A percentile compares a stretch with the other conserved stretches of the same genome.
Conservation (phyloP, 2,888 invertebrate species). For the Melanostoma mellinum region DNA sequence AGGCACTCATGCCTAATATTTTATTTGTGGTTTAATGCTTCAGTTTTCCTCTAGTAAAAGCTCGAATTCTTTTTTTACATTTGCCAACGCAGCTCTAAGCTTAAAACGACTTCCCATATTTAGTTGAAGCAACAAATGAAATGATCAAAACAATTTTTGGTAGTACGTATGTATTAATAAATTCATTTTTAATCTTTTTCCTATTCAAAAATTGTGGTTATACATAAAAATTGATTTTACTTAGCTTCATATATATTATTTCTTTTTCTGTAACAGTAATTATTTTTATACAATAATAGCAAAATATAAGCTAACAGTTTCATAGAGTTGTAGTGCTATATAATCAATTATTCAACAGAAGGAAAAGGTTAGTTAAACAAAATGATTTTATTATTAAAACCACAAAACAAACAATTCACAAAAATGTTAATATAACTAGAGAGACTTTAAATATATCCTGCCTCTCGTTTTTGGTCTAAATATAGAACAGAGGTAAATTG, state of each 20-base stretch:
- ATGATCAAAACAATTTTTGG: not conserved
- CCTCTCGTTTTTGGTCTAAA: conserved; percentile 46
- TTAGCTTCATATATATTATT: conserved; percentile 19
- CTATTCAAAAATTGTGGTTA: conserved; percentile 51
- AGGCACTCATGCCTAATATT: too few species aligned
- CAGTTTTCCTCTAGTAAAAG: too few species aligned
- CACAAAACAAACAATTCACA: conserved; percentile 3
- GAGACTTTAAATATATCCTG: not conserved
- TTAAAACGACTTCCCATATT: too few species aligned
- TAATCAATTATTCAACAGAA: conserved; percentile 31
- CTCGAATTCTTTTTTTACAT: too few species aligned
- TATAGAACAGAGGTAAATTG: conserved; percentile 21
- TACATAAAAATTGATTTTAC: conserved; percentile 49
- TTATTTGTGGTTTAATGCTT: too few species aligned
- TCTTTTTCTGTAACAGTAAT: conserved; percentile 15
- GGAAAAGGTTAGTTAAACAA: conserved; percentile 15
- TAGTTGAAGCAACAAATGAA: too few species aligned
- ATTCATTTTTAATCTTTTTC: conserved; percentile 46
- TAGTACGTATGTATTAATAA: conserved; percentile 49
- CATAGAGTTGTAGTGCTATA: conserved; percentile 37
- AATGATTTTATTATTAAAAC: conserved; percentile 20
- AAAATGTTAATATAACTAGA: conserved; percentile 30
- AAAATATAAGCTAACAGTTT: conserved; percentile 49
- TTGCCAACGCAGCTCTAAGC: too few species aligned
- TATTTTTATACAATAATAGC: conserved; percentile 36